phyloP scores from a whole-genome alignment of 2,888 invertebrate species.

The Acleris holmiana region DNA sequence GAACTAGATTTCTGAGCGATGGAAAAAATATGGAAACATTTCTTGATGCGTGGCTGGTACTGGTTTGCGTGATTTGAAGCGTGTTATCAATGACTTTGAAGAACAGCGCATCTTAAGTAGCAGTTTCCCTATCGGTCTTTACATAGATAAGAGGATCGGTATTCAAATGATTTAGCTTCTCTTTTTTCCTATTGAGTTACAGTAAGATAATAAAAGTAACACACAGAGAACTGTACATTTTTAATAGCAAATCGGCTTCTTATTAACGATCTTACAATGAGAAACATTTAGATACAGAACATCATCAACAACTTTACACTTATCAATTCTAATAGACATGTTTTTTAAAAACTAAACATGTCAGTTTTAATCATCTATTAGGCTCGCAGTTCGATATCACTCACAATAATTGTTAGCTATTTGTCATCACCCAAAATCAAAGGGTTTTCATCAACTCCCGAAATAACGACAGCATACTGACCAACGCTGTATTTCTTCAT shows the following conservation, averaged over 20 bases:
- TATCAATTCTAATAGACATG: too few relatives aligned
- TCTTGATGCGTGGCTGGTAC: conserved; percentile 49
- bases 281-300: too few relatives aligned
- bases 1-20: conserved; percentile 60
- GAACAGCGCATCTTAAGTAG: neutral
- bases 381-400: neutral
- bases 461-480: conserved; percentile 58
- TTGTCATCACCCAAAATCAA: conserved; percentile 53
- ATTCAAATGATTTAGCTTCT: neutral
- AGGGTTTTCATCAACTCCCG: conserved; percentile 64
- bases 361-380: too few relatives aligned
- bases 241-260: too few relatives aligned
- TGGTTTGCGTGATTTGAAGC: conserved; percentile 43
- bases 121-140: neutral
- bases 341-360: too few relatives aligned
- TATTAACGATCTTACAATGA: too few relatives aligned
- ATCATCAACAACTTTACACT: too few relatives aligned
- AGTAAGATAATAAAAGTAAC: too few relatives aligned
- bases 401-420: neutral
- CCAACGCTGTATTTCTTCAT: conserved; percentile 70
- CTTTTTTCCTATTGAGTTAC: neutral
- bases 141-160: neutral
- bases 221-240: too few relatives aligned
- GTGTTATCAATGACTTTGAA: conserved; percentile 29
- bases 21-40: conserved; percentile 58